phyloP scores from a whole-genome alignment of 2,888 invertebrate genomes.

The Pollenia angustigena region DNA sequence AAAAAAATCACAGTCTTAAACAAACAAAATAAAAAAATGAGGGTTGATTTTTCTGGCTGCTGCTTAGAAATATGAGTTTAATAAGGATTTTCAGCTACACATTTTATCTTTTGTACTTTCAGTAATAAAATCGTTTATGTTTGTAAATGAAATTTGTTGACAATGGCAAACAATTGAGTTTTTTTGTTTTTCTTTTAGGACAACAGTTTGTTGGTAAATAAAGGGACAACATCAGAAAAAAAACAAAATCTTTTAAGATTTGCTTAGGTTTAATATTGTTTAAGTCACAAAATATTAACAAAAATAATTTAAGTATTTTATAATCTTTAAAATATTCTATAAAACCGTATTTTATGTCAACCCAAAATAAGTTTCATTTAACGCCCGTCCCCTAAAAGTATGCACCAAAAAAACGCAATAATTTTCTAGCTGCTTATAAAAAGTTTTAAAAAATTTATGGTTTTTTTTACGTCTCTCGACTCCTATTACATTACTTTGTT shows the following conservation, averaged over 20 bases:
- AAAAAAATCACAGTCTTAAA: conserved; percentile 7
- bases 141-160: conserved; percentile 45
- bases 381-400: background rate
- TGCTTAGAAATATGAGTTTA: conserved; percentile 38
- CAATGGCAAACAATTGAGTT: conserved; percentile 38
- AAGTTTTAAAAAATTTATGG: conserved; percentile 24
- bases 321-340: background rate
- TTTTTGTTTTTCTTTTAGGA: conserved; percentile 15
- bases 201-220: conserved; percentile 36
- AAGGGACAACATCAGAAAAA: background rate
- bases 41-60: background rate
- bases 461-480: conserved; percentile 1
- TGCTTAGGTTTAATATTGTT: conserved; percentile 22
- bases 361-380: background rate
- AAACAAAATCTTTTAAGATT: conserved; percentile 17
- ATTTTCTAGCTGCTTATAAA: conserved; percentile 5
- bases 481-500: conserved; percentile 5
- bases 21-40: background rate
- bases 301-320: conserved; percentile 2
- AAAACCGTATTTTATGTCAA: background rate
- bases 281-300: background rate
- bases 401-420: background rate
- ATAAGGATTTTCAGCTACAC: conserved; percentile 49
- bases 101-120: conserved; percentile 18
- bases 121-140: conserved; percentile 52